phyloP scores from a whole-genome alignment of 2,888 invertebrate genomes.

The Diabrotica balteata region DNA sequence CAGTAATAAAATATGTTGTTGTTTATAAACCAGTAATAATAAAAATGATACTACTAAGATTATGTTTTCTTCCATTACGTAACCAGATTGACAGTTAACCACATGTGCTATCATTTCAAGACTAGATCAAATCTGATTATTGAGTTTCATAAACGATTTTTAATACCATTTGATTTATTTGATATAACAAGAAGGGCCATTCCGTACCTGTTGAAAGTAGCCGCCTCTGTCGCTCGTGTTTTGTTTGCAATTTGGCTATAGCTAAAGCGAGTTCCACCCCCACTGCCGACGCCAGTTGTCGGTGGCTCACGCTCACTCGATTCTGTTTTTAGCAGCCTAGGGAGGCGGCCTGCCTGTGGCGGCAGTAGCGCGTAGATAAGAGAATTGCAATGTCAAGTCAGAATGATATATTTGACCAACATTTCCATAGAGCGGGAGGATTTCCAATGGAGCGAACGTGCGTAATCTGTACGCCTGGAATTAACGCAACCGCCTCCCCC shows the following conservation, averaged over 20 bases:
- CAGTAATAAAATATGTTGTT: no score
- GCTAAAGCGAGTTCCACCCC: constrained; percentile 43
- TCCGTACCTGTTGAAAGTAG: background rate
- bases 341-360: constrained; percentile 63
- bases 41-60: no score
- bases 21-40: no score
- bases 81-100: no score
- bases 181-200: no score
- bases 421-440: constrained; percentile 74
- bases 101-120: no score
- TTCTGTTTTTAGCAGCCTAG: constrained; percentile 63
- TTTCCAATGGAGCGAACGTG: constrained; percentile 63
- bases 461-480: constrained; percentile 70
- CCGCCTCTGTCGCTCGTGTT: constrained; percentile 47
- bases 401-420: constrained; percentile 91
- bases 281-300: constrained; percentile 40
- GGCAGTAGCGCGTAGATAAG: constrained; percentile 69
- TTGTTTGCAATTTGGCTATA: constrained; percentile 59
- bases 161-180: no score
- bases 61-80: no score
- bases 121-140: no score
- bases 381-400: constrained; percentile 89
- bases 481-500: constrained; percentile 60
- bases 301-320: constrained; percentile 59
- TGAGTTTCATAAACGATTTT: no score